Percentiles rank a stretch among this genome's conserved stretches.
phyloP scores from a whole-genome alignment of 2,888 invertebrate genomes.

The Lochmaea capreae region DNA sequence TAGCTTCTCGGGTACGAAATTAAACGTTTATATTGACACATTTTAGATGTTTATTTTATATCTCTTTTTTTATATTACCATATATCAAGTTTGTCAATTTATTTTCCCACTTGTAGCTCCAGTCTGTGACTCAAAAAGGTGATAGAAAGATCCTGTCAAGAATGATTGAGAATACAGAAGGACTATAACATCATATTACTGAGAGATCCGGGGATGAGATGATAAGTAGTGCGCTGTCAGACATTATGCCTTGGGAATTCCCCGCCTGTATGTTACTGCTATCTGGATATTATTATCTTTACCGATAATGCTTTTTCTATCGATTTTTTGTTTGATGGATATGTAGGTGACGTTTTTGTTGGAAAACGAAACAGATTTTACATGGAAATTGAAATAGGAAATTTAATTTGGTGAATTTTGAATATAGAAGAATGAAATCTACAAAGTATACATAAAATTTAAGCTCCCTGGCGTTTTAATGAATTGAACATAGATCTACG shows the following conservation, averaged over 20 bases:
- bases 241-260: slow-evolving; percentile 60
- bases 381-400: neutral
- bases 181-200: slow-evolving; percentile 67
- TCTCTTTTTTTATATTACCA: slow-evolving; percentile 16
- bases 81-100: slow-evolving; percentile 36
- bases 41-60: neutral
- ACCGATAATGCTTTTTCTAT: slow-evolving; percentile 45
- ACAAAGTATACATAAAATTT: no score
- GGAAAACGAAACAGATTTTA: neutral
- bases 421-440: no score
- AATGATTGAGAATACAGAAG: slow-evolving; percentile 65
- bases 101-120: slow-evolving; percentile 46
- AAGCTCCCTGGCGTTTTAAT: no score
- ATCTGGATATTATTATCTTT: slow-evolving; percentile 52
- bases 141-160: slow-evolving; percentile 59
- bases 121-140: slow-evolving; percentile 46
- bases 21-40: neutral
- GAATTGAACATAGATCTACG: no score
- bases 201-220: slow-evolving; percentile 61
- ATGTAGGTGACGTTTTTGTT: slow-evolving; percentile 6
- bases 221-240: slow-evolving; percentile 62
- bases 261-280: slow-evolving; percentile 50
- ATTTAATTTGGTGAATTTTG: neutral
- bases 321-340: slow-evolving; percentile 28
- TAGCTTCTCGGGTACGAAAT: slow-evolving; percentile 24